Evolutionary conservation across 2,888 invertebrate species (phyloP).

Genomic region (Caenorhabditis sp.): DNA sequence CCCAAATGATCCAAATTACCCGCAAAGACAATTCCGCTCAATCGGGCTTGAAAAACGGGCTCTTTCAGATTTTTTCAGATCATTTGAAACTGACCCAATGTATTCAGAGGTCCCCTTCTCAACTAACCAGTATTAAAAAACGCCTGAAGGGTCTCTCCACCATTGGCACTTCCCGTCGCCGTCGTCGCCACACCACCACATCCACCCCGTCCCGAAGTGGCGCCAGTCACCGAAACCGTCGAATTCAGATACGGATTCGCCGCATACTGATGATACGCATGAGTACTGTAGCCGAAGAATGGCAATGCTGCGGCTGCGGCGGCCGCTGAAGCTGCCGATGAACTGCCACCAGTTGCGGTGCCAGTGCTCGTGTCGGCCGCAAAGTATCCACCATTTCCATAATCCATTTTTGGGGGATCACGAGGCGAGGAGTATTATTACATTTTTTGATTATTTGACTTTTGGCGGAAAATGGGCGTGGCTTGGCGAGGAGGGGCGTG

Average conservation of each 20-base stretch:
- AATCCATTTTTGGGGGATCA: slow-evolving; percentile 43
- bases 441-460: background rate
- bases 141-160: slow-evolving; percentile 46
- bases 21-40: too few species aligned
- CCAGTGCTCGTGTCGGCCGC: too few species aligned
- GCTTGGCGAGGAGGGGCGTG: slow-evolving; percentile 5
- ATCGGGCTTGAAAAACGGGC: too few species aligned
- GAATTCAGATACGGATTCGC: slow-evolving; percentile 44
- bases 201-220: too few species aligned
- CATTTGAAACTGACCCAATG: too few species aligned
- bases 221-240: too few species aligned
- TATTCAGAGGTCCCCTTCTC: too few species aligned
- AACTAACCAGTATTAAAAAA: slow-evolving; percentile 69
- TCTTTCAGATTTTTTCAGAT: too few species aligned
- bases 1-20: too few species aligned
- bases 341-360: too few species aligned
- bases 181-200: too few species aligned
- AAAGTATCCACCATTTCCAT: slow-evolving; percentile 47
- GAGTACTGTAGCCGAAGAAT: background rate
- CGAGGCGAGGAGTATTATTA: background rate
- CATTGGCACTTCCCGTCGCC: background rate
- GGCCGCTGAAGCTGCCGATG: slow-evolving; percentile 11
- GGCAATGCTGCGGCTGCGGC: slow-evolving; percentile 12
- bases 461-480: slow-evolving; percentile 8
- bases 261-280: slow-evolving; percentile 49